Evolutionary conservation across 2,797 vertebrate species (phyloP).

Genomic region (Mionectes olivaceus): DNA sequence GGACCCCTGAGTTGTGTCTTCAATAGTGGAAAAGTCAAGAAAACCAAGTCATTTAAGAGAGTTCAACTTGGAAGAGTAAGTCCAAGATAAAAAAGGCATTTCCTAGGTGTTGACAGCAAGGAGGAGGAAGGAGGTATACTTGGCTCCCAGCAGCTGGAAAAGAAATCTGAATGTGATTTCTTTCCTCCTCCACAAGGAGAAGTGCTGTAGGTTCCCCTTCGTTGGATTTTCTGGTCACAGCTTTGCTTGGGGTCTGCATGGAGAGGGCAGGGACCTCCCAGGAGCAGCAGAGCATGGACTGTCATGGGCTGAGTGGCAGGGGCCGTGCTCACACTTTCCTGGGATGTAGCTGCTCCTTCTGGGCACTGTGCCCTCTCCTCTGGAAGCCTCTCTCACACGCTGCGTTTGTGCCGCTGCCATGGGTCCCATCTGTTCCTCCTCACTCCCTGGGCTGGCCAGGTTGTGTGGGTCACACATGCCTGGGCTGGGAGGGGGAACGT

Average conservation of each 20-base stretch:
- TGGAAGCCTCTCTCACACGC: not conserved
- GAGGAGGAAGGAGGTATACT: constrained; percentile 39
- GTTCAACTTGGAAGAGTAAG: not conserved
- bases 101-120: constrained; percentile 47
- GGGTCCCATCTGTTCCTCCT: not conserved
- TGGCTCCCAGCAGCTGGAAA: constrained; percentile 47
- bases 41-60: not conserved
- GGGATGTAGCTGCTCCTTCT: not conserved
- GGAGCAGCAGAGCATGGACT: not conserved
- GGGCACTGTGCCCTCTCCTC: not conserved
- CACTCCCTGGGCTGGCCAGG: not conserved
- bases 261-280: not conserved
- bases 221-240: not conserved
- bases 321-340: not conserved
- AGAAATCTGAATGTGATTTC: not conserved
- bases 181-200: not conserved
- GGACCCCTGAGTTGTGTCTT: not conserved
- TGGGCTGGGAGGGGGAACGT: not conserved
- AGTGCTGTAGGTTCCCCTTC: not conserved
- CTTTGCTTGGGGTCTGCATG: not conserved
- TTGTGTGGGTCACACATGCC: not conserved
- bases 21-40: not conserved
- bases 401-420: not conserved
- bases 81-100: constrained; percentile 36
- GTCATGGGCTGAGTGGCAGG: not conserved